These are phyloP conservation scores for Hemithea aestivaria DNA, from an alignment of 2,888 invertebrate species.

Conservation along the genomic window DNA sequence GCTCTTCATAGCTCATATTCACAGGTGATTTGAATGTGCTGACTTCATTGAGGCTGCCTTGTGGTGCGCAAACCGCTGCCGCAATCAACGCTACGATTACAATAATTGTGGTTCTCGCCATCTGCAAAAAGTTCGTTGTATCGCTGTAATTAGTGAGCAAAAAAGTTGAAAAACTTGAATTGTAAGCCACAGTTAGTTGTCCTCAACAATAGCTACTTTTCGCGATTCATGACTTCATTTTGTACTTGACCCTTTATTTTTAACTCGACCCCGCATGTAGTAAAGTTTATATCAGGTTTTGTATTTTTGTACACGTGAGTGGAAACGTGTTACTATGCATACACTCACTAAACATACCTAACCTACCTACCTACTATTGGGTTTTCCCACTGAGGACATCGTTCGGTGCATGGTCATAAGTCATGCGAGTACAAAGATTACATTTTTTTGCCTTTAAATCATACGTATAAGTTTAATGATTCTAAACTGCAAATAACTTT, in stretches of 20 bases:
- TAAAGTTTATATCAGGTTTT: not conserved
- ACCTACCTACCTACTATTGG: no score
- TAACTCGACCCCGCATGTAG: slow-evolving; percentile 1
- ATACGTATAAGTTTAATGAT: no score
- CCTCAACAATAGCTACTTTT: slow-evolving; percentile 1
- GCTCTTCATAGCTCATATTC: slow-evolving; percentile 49
- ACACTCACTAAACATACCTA: slow-evolving; percentile 1
- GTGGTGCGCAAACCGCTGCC: slow-evolving; percentile 40
- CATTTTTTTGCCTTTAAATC: no score
- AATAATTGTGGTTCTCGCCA: slow-evolving; percentile 35
- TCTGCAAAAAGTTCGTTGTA: slow-evolving; percentile 42
- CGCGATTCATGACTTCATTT: not conserved
- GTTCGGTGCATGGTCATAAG: slow-evolving; percentile 5
- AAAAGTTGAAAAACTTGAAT: slow-evolving; percentile 4
- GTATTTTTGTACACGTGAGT: slow-evolving; percentile 7
- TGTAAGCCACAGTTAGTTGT: slow-evolving; percentile 4
- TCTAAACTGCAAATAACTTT: no score
- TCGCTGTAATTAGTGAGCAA: slow-evolving; percentile 6
- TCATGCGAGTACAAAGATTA: not conserved
- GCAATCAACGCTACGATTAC: slow-evolving; percentile 32
- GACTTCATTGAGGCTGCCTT: slow-evolving; percentile 33
- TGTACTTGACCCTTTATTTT: slow-evolving; percentile 7
- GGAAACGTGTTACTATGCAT: slow-evolving; percentile 9
- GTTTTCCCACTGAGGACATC: slow-evolving; percentile 23
- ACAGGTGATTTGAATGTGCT: slow-evolving; percentile 54